These are phyloP conservation scores for Paragorgia papillata DNA, from an alignment of 92 coral and sea anemone genomes.

Conservation along the genomic window DNA sequence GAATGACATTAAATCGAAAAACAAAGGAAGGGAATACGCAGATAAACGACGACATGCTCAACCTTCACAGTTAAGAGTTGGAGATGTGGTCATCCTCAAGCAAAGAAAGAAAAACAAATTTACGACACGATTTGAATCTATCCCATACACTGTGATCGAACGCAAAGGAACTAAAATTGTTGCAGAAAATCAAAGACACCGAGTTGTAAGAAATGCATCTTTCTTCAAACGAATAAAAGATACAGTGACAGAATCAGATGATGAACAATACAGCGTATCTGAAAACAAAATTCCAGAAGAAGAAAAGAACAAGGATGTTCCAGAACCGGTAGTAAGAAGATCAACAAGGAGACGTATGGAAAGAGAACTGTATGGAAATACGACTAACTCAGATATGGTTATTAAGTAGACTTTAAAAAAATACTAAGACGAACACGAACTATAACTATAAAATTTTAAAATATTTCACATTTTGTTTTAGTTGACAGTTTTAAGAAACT, in stretches of 20 bases:
- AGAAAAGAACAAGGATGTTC: background rate
- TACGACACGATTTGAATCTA: too few species aligned
- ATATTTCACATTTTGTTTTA: background rate
- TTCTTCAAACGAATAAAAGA: too few species aligned
- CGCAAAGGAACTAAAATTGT: conserved; percentile 13
- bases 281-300: conserved; percentile 5
- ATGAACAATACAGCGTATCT: conserved; percentile 59
- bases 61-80: too few species aligned
- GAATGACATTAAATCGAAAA: too few species aligned
- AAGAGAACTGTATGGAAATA: background rate
- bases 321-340: background rate
- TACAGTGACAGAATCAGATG: conserved; percentile 75
- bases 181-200: conserved; percentile 13
- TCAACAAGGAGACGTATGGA: background rate
- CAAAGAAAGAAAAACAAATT: too few species aligned
- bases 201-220: background rate
- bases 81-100: too few species aligned
- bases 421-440: background rate
- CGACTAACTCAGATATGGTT: background rate
- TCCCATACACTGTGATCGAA: too few species aligned
- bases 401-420: background rate
- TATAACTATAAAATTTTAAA: background rate
- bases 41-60: too few species aligned
- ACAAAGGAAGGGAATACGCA: too few species aligned
- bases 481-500: background rate